Conservation (phyloP, 2,113 vertebrate species). For the Pleuronectes platessa region DNA sequence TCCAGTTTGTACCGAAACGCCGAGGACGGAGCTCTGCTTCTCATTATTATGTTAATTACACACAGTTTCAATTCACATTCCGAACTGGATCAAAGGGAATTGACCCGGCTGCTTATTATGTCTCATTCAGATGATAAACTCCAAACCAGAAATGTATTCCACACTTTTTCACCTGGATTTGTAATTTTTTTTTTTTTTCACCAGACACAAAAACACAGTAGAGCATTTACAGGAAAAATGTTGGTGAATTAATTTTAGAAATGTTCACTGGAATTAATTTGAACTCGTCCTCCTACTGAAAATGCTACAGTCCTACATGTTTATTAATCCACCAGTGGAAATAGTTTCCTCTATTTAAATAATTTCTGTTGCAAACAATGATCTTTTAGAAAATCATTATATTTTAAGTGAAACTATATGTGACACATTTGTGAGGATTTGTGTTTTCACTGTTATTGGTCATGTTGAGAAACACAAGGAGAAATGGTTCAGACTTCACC, state of each 20-base stretch:
- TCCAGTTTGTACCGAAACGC: slow-evolving; percentile 3
- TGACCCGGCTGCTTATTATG: slow-evolving; percentile 41
- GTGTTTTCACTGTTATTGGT: no score
- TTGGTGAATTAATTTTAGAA: no score
- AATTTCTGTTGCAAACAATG: no score
- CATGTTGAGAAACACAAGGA: no score
- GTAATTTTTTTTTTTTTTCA: neutral
- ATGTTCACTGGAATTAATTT: neutral
- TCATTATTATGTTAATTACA: slow-evolving; percentile 50
- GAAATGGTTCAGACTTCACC: no score
- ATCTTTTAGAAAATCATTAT: no score
- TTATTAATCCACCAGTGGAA: no score
- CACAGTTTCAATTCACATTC: slow-evolving; percentile 27
- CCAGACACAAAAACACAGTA: neutral
- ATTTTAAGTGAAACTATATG: no score
- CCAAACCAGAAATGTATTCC: neutral
- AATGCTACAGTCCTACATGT: neutral
- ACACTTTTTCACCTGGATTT: slow-evolving; percentile 8
- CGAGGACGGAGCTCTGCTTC: neutral
- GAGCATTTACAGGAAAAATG: neutral
- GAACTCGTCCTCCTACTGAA: neutral
- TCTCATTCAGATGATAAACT: slow-evolving; percentile 23
- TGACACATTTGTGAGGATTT: no score
- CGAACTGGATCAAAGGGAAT: slow-evolving; percentile 33
- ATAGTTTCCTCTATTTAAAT: no score